These are phyloP conservation scores for Vulpes lagopus DNA, from an alignment of 2,113 vertebrate genomes.

Conservation along the genomic window DNA sequence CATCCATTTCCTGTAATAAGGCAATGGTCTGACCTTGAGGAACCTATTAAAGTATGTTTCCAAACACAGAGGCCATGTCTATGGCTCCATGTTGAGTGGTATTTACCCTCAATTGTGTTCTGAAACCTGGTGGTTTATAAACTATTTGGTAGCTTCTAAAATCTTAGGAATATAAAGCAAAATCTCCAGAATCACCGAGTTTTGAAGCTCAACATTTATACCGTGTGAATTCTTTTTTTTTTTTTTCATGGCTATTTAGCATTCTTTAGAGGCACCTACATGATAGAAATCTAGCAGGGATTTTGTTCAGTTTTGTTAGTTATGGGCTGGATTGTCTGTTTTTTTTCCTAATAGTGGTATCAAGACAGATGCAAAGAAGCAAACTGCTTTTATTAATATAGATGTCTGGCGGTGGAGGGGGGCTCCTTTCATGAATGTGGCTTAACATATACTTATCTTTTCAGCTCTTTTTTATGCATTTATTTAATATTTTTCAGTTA, in stretches of 20 bases:
- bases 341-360: background rate
- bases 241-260: background rate
- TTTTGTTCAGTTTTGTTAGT: slow-evolving; percentile 35
- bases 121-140: background rate
- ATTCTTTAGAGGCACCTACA: background rate
- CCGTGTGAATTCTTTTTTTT: background rate
- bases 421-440: background rate
- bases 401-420: background rate
- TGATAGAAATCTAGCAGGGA: background rate
- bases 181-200: background rate
- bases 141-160: background rate
- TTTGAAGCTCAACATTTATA: background rate
- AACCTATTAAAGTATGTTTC: background rate
- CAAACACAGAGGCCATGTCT: slow-evolving; percentile 14
- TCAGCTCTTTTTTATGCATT: slow-evolving; percentile 2
- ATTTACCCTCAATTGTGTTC: background rate
- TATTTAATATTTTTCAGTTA: background rate
- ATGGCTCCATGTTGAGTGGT: background rate
- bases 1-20: slow-evolving; percentile 41
- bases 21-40: slow-evolving; percentile 41
- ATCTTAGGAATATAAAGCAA: background rate
- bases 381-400: slow-evolving; percentile 36
- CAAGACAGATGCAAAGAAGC: slow-evolving; percentile 19
- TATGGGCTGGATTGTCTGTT: background rate
- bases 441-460: background rate